Conservation (phyloP, 2,113 vertebrate genomes). For the Herpetotheres cachinnans region DNA sequence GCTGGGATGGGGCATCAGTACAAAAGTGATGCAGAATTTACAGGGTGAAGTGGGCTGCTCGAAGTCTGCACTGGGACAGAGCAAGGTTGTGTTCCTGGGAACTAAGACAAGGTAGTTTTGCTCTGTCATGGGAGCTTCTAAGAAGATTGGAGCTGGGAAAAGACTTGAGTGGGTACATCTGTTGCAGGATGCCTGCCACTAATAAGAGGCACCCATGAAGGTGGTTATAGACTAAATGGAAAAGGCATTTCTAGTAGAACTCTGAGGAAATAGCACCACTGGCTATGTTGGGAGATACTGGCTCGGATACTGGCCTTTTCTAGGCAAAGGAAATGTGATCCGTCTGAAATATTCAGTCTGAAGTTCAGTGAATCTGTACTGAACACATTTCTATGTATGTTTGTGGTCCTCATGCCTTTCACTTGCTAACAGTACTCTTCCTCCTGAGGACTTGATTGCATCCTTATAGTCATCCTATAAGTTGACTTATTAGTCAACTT, state of each 20-base stretch:
- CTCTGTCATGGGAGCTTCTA: neutral
- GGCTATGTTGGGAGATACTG: neutral
- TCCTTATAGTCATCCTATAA: too few relatives aligned
- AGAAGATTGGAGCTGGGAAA: neutral
- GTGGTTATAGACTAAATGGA: neutral
- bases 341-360: neutral
- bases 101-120: neutral
- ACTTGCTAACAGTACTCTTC: neutral
- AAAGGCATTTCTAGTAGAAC: neutral
- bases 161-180: neutral
- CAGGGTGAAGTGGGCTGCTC: neutral
- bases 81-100: neutral
- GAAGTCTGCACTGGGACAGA: neutral
- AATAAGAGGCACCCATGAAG: neutral
- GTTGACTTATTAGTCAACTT: neutral
- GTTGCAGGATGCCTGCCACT: neutral
- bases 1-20: neutral
- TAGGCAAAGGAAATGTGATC: neutral
- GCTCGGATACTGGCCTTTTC: neutral
- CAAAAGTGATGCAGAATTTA: neutral
- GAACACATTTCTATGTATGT: neutral
- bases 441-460: neutral
- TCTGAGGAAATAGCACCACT: neutral
- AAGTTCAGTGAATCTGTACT: neutral
- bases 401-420: neutral